Percentiles rank a stretch among this genome's conserved stretches.
Evolutionary conservation across 2,797 vertebrate genomes (phyloP).

Genomic region (Tapera naevia): DNA sequence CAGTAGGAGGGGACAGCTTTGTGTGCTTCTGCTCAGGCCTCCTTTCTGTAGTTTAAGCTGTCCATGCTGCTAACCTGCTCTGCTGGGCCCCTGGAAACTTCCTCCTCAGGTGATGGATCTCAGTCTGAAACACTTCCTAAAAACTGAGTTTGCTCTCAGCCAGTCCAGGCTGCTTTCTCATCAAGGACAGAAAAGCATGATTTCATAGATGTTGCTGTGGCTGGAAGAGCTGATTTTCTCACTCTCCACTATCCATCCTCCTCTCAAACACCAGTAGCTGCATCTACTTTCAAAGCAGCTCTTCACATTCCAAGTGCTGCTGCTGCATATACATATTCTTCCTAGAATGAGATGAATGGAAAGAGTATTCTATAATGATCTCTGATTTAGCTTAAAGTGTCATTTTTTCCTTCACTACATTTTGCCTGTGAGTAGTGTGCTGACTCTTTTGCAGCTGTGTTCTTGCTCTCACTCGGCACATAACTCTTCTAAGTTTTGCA

Average conservation of each 20-base stretch:
- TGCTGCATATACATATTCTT: neutral
- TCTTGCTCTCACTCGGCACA: neutral
- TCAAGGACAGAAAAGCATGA: neutral
- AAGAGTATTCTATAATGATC: slow-evolving; percentile 30
- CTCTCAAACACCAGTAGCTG: neutral
- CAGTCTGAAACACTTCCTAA: neutral
- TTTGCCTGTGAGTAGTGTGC: slow-evolving; percentile 34
- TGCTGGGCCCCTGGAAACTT: neutral
- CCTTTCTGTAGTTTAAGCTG: neutral
- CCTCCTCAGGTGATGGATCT: neutral
- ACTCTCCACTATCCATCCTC: neutral
- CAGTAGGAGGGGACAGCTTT: neutral
- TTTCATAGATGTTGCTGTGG: neutral
- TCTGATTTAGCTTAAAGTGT: slow-evolving; percentile 48
- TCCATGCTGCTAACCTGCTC: neutral
- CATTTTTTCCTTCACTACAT: slow-evolving; percentile 19
- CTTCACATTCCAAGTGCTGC: slow-evolving; percentile 3
- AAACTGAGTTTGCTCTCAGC: neutral
- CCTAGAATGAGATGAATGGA: neutral
- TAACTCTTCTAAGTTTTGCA: neutral
- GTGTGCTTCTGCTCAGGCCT: neutral
- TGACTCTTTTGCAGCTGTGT: slow-evolving; percentile 49
- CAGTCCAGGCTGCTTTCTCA: neutral
- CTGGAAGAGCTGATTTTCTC: neutral
- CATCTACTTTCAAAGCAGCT: slow-evolving; percentile 27